Evolutionary conservation across 2,888 invertebrate species (phyloP).

Genomic region (Drosophila acutilabella): DNA sequence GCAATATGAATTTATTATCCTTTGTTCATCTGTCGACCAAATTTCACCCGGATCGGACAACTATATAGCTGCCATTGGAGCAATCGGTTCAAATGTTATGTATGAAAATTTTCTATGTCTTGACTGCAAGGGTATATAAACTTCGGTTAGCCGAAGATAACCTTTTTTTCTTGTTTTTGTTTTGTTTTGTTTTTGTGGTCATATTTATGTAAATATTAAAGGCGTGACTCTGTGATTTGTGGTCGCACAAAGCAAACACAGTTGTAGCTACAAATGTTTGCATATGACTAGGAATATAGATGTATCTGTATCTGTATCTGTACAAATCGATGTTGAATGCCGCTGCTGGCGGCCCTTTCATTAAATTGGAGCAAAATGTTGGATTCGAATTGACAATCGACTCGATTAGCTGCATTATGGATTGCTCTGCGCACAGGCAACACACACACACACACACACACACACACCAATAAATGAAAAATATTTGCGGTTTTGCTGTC

Average conservation of each 20-base stretch:
- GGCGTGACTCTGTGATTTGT: constrained; percentile 65
- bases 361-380: constrained; percentile 20
- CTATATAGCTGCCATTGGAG: too few relatives aligned
- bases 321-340: constrained; percentile 30
- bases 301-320: not conserved
- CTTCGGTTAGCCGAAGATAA: too few relatives aligned
- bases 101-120: too few relatives aligned
- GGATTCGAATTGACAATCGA: constrained; percentile 51
- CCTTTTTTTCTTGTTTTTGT: too few relatives aligned
- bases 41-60: too few relatives aligned
- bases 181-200: constrained; percentile 26
- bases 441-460: constrained; percentile 26
- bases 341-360: constrained; percentile 60
- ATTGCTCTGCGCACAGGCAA: constrained; percentile 21
- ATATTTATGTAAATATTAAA: constrained; percentile 61
- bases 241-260: constrained; percentile 7
- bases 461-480: too few relatives aligned
- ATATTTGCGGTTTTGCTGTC: constrained; percentile 60
- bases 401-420: constrained; percentile 67
- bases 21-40: too few relatives aligned
- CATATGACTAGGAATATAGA: not conserved
- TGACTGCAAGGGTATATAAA: too few relatives aligned
- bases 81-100: too few relatives aligned
- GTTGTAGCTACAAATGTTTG: constrained; percentile 5
- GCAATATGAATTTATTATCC: too few relatives aligned